phyloP scores from a whole-genome alignment of 2,888 invertebrate species.

The Hyles lineata region DNA sequence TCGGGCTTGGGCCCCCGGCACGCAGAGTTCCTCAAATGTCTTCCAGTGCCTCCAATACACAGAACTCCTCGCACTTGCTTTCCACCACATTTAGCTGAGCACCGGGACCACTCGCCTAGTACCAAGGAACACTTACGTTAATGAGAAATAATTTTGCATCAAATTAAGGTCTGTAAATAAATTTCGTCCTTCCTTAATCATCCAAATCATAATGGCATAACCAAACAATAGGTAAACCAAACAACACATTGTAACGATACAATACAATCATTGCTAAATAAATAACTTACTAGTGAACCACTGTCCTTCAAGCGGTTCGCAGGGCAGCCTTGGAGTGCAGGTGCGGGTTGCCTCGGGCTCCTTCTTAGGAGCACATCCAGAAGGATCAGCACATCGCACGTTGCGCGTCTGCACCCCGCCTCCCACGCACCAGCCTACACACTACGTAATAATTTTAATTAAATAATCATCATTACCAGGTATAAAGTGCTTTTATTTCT shows the following conservation, averaged over 20 bases:
- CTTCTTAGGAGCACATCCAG: slow-evolving; percentile 84
- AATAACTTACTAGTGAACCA: slow-evolving; percentile 90
- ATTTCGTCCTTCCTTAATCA: too few relatives aligned
- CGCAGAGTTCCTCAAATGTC: slow-evolving; percentile 84
- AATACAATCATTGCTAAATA: not conserved
- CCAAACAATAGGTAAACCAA: too few relatives aligned
- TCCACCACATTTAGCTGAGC: slow-evolving; percentile 83
- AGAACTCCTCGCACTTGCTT: slow-evolving; percentile 88
- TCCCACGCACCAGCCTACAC: slow-evolving; percentile 90
- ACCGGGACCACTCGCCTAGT: slow-evolving; percentile 79
- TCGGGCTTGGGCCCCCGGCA: slow-evolving; percentile 87
- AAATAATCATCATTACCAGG: too few relatives aligned
- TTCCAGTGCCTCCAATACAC: slow-evolving; percentile 84
- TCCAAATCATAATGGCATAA: too few relatives aligned
- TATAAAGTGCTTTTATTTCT: too few relatives aligned
- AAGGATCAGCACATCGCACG: slow-evolving; percentile 88
- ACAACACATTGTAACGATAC: not conserved
- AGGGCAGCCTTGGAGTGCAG: slow-evolving; percentile 87
- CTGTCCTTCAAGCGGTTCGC: slow-evolving; percentile 87
- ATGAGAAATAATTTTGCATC: too few relatives aligned
- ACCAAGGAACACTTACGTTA: not conserved
- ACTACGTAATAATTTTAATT: slow-evolving; percentile 66
- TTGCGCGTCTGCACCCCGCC: slow-evolving; percentile 89
- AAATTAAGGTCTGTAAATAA: too few relatives aligned
- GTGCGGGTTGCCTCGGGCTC: slow-evolving; percentile 86